A percentile compares a stretch with the other conserved stretches of the same genome.
Conservation (phyloP, 2,113 vertebrate species). For the Pionites leucogaster region DNA sequence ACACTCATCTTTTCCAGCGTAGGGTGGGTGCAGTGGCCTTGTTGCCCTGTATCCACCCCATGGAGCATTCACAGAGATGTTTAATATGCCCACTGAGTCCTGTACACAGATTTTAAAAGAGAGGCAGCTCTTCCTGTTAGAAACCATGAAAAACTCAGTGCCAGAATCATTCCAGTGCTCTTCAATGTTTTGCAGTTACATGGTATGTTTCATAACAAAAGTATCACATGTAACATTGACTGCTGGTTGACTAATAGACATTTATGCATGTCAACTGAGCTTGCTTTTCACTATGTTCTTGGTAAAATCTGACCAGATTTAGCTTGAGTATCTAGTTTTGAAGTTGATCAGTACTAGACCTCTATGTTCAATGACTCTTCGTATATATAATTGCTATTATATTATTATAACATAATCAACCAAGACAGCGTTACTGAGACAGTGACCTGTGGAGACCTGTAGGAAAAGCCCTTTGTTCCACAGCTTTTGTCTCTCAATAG, state of each 20-base stretch:
- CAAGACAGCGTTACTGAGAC: background rate
- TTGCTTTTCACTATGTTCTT: background rate
- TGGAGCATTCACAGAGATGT: background rate
- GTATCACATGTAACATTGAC: background rate
- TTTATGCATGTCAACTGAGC: background rate
- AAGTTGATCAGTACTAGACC: background rate
- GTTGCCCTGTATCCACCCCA: rapidly evolving
- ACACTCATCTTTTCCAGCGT: background rate
- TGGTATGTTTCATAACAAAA: background rate
- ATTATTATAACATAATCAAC: background rate
- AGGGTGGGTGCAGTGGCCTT: background rate
- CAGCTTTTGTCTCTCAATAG: background rate
- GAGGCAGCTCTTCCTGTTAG: background rate
- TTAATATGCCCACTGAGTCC: background rate
- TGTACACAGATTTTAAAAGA: background rate
- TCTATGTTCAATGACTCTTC: background rate
- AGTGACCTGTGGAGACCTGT: background rate
- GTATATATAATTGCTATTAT: background rate
- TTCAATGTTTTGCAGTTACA: background rate
- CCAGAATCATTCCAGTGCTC: background rate
- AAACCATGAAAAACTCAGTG: background rate
- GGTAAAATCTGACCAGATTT: background rate
- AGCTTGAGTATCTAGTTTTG: background rate
- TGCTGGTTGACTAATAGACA: background rate
- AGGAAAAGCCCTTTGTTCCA: background rate